Evolutionary conservation across 2,888 invertebrate genomes (phyloP).

Genomic region (Campoletis raptor): DNA sequence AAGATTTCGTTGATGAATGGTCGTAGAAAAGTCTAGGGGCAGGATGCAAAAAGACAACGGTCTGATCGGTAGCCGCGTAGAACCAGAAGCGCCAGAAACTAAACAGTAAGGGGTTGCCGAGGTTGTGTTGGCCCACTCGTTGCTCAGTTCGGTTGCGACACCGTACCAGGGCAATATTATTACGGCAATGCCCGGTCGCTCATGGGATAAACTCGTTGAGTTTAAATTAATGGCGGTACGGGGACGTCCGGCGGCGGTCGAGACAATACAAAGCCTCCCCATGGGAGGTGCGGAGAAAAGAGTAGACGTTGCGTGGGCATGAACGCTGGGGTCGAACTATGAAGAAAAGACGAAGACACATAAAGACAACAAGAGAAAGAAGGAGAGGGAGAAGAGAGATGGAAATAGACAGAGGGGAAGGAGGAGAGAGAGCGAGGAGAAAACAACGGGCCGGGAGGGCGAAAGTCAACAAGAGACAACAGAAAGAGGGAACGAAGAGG

Average conservation of each 20-base stretch:
- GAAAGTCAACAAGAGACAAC: conserved; percentile 66
- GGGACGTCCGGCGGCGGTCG: conserved; percentile 75
- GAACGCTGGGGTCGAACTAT: conserved; percentile 49
- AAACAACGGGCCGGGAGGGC: conserved; percentile 60
- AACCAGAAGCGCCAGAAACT: conserved; percentile 26
- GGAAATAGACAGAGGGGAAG: conserved; percentile 4
- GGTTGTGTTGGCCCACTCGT: conserved; percentile 29
- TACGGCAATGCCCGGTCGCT: conserved; percentile 66
- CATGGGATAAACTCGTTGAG: conserved; percentile 76
- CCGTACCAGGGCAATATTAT: conserved; percentile 72
- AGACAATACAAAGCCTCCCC: conserved; percentile 78
- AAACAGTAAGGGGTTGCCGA: conserved; percentile 35
- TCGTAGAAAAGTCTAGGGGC: conserved; percentile 22
- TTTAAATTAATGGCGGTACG: conserved; percentile 77
- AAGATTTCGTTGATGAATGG: background rate
- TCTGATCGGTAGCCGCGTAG: conserved; percentile 49
- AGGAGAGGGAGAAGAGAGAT: conserved; percentile 37
- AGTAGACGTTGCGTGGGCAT: conserved; percentile 61
- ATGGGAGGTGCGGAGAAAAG: conserved; percentile 68
- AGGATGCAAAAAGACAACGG: conserved; percentile 45
- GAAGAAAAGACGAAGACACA: conserved; percentile 59
- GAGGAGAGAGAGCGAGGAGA: conserved; percentile 47
- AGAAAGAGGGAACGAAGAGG: conserved; percentile 59
- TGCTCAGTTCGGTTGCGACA: conserved; percentile 40
- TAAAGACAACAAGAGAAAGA: conserved; percentile 59